These are phyloP conservation scores for Tursiops truncatus DNA, from an alignment of 2,113 vertebrate species.

Conservation along the genomic window DNA sequence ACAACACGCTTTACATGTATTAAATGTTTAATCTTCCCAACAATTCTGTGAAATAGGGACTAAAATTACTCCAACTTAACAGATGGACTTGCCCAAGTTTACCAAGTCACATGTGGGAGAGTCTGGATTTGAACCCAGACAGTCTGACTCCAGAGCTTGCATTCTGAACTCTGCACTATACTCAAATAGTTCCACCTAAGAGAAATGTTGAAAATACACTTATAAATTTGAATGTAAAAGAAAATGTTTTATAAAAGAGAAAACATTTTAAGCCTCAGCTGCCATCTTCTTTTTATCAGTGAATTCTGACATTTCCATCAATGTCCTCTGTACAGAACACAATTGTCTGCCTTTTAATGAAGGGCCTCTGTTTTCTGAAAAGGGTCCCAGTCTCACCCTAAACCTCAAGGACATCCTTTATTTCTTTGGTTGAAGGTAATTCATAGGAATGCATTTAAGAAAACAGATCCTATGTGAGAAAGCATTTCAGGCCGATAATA, in stretches of 20 bases:
- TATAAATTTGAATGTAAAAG: conserved; percentile 1
- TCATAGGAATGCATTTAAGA: not conserved
- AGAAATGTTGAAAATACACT: not conserved
- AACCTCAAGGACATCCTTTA: not conserved
- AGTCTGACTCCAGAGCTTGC: not conserved
- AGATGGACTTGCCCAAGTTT: not conserved
- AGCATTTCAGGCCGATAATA: not conserved
- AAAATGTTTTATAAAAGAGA: not conserved
- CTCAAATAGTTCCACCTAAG: not conserved
- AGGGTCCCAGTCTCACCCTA: not conserved
- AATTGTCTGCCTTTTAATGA: not conserved
- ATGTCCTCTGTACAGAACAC: not conserved
- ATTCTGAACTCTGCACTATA: not conserved
- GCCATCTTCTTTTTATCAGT: not conserved
- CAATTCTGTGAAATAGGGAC: not conserved
- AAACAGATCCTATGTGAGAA: not conserved
- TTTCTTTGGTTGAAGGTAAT: conserved; percentile 28
- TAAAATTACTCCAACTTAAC: not conserved
- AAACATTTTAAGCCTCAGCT: not conserved
- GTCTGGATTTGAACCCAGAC: not conserved
- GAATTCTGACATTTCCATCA: not conserved
- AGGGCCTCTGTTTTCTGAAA: not conserved
- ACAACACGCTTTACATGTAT: not conserved
- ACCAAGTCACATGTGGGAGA: not conserved
- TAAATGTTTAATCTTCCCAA: not conserved